Conservation (phyloP, 1,140 invertebrate genomes). For the Pogonus chalceus region DNA sequence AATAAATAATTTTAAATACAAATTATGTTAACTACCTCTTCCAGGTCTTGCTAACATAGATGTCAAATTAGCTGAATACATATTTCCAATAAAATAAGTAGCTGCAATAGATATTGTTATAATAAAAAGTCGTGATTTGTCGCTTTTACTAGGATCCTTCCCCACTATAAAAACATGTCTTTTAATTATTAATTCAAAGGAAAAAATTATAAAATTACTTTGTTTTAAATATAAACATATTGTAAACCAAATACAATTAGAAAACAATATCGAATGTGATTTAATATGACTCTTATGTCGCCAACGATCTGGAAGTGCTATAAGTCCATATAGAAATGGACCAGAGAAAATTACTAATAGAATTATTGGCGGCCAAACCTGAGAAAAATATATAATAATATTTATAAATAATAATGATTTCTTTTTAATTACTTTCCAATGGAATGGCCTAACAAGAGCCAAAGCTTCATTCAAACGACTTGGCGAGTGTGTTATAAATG, state of each 20-base stretch:
- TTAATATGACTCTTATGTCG: constrained; percentile 27
- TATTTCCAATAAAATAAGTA: constrained; percentile 60
- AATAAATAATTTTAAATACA: neutral
- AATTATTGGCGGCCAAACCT: constrained; percentile 50
- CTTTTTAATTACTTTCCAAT: constrained; percentile 43
- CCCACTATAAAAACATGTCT: constrained; percentile 27
- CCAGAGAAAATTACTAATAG: constrained; percentile 43
- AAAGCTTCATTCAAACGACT: constrained; percentile 56
- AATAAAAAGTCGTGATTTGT: constrained; percentile 49
- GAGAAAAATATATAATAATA: constrained; percentile 10
- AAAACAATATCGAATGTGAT: constrained; percentile 40
- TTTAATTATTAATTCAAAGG: neutral
- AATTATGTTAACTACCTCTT: constrained; percentile 35
- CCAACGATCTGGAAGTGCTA: constrained; percentile 44
- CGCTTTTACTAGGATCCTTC: constrained; percentile 43
- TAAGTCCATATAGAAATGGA: constrained; percentile 44
- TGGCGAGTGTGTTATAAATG: constrained; percentile 59
- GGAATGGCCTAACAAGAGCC: constrained; percentile 56
- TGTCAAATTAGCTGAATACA: constrained; percentile 62
- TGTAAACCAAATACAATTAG: constrained; percentile 55
- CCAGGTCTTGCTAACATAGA: constrained; percentile 54
- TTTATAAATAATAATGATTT: neutral
- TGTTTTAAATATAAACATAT: constrained; percentile 54
- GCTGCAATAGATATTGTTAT: constrained; percentile 52
- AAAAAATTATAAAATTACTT: constrained; percentile 37